phyloP scores from a whole-genome alignment of 53 echinoderm and acorn worm genomes.

The Antedon mediterranea region DNA sequence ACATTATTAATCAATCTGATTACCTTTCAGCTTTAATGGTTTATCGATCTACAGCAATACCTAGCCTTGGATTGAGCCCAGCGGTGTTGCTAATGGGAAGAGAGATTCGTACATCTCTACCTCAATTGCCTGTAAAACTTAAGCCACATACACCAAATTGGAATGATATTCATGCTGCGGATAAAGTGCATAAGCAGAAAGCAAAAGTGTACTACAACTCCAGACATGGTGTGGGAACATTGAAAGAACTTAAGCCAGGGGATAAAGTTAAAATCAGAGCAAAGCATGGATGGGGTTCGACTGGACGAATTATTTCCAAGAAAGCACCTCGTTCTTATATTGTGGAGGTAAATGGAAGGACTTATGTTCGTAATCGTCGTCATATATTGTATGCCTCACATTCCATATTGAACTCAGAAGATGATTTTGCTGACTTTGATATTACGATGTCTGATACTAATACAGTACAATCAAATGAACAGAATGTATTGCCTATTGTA shows the following conservation, averaged over 20 bases:
- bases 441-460: too few species aligned
- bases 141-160: neutral
- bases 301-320: neutral
- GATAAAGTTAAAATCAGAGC: constrained; percentile 4
- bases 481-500: too few species aligned
- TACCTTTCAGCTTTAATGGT: constrained; percentile 7
- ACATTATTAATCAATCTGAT: constrained; percentile 9
- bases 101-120: neutral
- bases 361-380: too few species aligned
- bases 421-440: too few species aligned
- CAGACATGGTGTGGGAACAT: constrained; percentile 9
- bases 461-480: too few species aligned
- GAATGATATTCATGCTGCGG: neutral
- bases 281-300: constrained; percentile 9
- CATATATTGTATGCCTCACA: neutral
- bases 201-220: neutral
- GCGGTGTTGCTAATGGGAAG: neutral
- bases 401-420: neutral
- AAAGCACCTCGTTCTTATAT: constrained; percentile 1
- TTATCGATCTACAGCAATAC: constrained; percentile 6
- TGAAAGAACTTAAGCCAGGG: constrained; percentile 7
- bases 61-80: neutral
- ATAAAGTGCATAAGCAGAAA: neutral
- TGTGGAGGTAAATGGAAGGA: neutral
- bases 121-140: neutral